These are phyloP conservation scores for Platysternon megacephalum DNA, from an alignment of 2,113 vertebrate genomes.

Conservation along the genomic window DNA sequence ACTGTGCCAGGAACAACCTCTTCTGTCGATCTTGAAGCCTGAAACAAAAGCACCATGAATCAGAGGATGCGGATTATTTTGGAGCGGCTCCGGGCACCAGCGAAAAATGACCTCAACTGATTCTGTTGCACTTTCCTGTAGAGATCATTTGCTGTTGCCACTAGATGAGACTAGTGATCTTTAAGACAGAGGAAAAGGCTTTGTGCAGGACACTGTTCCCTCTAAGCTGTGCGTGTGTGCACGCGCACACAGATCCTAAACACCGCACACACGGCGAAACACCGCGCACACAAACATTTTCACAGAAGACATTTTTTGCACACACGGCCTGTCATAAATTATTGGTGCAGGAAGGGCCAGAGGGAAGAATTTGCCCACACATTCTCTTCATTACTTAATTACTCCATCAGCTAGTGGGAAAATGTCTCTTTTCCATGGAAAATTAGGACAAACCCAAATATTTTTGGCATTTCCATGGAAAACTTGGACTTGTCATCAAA, in stretches of 20 bases:
- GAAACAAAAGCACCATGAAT: neutral
- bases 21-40: neutral
- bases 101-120: neutral
- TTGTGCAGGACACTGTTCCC: neutral
- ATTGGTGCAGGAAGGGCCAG: neutral
- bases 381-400: neutral
- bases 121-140: neutral
- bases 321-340: too few relatives aligned
- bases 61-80: neutral
- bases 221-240: too few relatives aligned
- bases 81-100: neutral
- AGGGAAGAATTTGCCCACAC: neutral
- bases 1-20: neutral
- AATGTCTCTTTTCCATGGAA: neutral
- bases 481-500: neutral
- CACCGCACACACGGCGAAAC: too few relatives aligned
- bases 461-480: neutral
- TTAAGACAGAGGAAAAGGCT: neutral
- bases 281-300: too few relatives aligned
- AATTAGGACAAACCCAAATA: neutral
- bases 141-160: neutral
- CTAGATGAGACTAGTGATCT: neutral
- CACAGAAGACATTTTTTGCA: too few relatives aligned
- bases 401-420: neutral
- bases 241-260: too few relatives aligned